phyloP scores from a whole-genome alignment of 2,888 invertebrate species.

The Watsonalla binaria region DNA sequence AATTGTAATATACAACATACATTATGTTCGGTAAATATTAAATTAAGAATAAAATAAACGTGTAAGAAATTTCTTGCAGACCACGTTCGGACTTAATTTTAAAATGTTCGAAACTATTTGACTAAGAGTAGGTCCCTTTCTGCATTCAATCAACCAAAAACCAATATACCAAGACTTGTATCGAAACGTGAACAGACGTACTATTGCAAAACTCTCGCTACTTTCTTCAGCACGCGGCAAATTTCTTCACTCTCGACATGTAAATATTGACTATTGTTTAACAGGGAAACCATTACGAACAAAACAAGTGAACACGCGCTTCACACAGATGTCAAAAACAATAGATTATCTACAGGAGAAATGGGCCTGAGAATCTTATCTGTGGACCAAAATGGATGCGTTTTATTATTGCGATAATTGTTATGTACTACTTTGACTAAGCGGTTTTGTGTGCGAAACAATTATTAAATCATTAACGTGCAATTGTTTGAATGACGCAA shows the following conservation, averaged over 20 bases:
- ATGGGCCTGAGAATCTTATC: neutral
- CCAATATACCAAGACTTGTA: neutral
- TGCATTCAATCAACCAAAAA: neutral
- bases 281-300: constrained; percentile 32
- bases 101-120: too few relatives aligned
- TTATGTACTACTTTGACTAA: neutral
- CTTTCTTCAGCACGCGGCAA: constrained; percentile 15
- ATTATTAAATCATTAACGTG: neutral
- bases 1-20: too few relatives aligned
- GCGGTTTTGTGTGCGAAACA: neutral
- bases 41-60: too few relatives aligned
- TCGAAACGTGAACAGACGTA: neutral
- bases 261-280: constrained; percentile 58
- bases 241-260: constrained; percentile 29
- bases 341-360: constrained; percentile 1
- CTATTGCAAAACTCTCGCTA: neutral
- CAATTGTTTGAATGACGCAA: neutral
- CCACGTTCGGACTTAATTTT: too few relatives aligned
- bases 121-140: too few relatives aligned
- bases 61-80: too few relatives aligned
- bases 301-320: neutral
- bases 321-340: constrained; percentile 11
- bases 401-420: neutral
- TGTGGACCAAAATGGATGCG: neutral
- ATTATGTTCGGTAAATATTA: too few relatives aligned